These are phyloP conservation scores for Tragopan temminckii DNA, from an alignment of 2,797 vertebrate genomes.

Conservation along the genomic window DNA sequence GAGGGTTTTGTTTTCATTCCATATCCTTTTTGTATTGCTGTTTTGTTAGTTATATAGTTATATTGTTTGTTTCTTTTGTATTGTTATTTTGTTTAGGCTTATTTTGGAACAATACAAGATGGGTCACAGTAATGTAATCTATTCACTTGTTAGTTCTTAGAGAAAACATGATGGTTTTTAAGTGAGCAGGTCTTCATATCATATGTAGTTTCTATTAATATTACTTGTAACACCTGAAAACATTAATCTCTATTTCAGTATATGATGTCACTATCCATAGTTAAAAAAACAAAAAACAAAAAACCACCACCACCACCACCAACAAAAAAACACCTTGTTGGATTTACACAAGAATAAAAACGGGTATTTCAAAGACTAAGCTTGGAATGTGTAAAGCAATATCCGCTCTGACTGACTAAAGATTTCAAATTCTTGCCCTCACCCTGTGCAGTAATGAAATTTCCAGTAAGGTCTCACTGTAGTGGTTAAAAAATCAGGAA, in stretches of 20 bases:
- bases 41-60: neutral
- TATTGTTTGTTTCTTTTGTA: too few relatives aligned
- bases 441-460: conserved; percentile 25
- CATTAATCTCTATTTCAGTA: neutral
- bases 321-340: neutral
- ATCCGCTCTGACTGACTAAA: neutral
- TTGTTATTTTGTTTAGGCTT: neutral
- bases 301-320: too few relatives aligned
- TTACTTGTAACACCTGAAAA: neutral
- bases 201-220: neutral
- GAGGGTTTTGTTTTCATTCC: neutral
- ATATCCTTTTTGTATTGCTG: neutral
- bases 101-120: neutral
- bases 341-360: neutral
- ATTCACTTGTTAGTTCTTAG: neutral
- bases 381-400: conserved; percentile 42
- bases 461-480: neutral
- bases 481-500: neutral
- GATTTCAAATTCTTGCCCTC: conserved; percentile 14
- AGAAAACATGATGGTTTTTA: neutral
- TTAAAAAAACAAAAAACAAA: neutral
- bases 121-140: neutral
- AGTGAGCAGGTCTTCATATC: neutral
- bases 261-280: neutral
- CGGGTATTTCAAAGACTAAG: neutral